Percentiles rank a stretch among this genome's conserved stretches.
Conservation (phyloP, 2,113 vertebrate species). For the Echinops telfairi region DNA sequence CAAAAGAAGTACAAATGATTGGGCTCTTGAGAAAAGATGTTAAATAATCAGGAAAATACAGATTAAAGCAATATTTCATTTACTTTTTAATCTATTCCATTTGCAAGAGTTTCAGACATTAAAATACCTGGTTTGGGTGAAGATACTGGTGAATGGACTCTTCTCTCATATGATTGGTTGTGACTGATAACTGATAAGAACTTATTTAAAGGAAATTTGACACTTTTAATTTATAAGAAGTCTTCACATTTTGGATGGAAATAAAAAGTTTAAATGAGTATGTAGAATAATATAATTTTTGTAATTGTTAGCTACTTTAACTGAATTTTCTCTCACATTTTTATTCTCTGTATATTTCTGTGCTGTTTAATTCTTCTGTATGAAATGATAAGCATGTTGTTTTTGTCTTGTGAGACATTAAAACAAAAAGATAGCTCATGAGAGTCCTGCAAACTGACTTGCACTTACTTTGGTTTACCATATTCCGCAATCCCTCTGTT, state of each 20-base stretch:
- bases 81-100: not conserved
- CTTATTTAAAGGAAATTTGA: not conserved
- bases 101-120: not conserved
- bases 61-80: not conserved
- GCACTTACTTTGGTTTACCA: not conserved
- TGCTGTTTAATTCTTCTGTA: not conserved
- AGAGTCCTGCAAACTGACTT: slow-evolving; percentile 10
- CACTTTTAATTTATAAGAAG: not conserved
- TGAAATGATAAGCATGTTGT: not conserved
- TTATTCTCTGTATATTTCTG: not conserved
- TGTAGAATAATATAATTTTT: not conserved
- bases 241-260: not conserved
- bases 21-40: not conserved
- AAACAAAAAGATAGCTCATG: not conserved
- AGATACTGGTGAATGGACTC: not conserved
- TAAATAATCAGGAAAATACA: slow-evolving; percentile 2
- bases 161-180: not conserved
- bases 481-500: not conserved
- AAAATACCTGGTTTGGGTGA: not conserved
- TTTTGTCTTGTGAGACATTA: not conserved
- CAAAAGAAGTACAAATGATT: slow-evolving; percentile 5
- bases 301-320: not conserved
- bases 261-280: slow-evolving; percentile 18
- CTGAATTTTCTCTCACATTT: not conserved
- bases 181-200: not conserved